Evolutionary conservation across 2,797 vertebrate species (phyloP), one percentile per base, ranked within the genome.

Genomic region (Sciurus carolinensis): DNA sequence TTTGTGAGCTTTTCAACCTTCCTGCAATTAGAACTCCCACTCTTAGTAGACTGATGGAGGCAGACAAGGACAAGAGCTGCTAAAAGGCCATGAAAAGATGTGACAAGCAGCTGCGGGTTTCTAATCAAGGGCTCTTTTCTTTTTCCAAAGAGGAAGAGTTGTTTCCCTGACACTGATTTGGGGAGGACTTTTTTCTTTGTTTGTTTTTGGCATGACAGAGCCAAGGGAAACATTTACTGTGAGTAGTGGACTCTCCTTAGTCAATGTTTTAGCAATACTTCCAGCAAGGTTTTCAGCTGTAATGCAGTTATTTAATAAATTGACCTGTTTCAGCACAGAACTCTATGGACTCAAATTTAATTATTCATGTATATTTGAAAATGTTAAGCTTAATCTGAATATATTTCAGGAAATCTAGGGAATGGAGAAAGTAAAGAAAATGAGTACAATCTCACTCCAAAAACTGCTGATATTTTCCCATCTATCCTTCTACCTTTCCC

Each of bases 301-400:
- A 86, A 67, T 50, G 22, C 5, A 76, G 59, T 95, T 66, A 85
- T 76, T 80, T 30, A 75, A 47, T 69, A 18, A 90, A 66, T 90
- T 90, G 10, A 62, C 10, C 14, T 87, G 9, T 66, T 92, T 47
- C 3, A 26, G 72, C 7, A 52, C 57, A 11, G 62, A 59, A 79
- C 18, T 5, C 33, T n/a, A 62, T 39, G 62, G 20, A 47, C 3
- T 72, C 30, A 82, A 5, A 87, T 79, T 66, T 77, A 64, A 72
- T 36, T n/a, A 62, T 33, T 28, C 3, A 15, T 7, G 22, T 30
- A 30, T 88, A 83, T 73, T 62, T 83, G 64, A 57, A 94, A 83
- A 88, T 44, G 7, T n/a, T 44, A 80, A 47, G 52, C 88, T 88
- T 54, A 44, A 2, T 86, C 62, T 82, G 17, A 66, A 72, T 36